These are phyloP conservation scores for Polypterus bichir DNA, from an alignment of 2,113 vertebrate species.

Conservation along the genomic window DNA sequence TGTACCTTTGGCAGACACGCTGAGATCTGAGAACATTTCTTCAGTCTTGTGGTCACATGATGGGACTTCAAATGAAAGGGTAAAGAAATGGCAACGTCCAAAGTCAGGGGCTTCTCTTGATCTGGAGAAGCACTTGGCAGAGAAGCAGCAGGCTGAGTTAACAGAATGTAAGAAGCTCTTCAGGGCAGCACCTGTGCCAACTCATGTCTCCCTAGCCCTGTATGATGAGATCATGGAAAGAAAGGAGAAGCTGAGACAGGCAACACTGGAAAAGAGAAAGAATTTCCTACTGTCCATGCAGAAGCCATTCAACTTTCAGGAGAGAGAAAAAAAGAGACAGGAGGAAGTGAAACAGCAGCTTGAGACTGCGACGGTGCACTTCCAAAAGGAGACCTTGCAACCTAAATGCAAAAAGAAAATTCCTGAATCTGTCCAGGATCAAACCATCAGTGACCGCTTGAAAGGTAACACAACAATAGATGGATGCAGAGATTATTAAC, in stretches of 20 bases:
- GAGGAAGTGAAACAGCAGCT: conserved; percentile 42
- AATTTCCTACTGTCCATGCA: conserved; percentile 66
- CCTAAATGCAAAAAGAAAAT: conserved; percentile 29
- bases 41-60: conserved; percentile 44
- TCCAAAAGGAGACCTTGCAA: conserved; percentile 31
- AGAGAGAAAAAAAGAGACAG: conserved; percentile 60
- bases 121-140: conserved; percentile 31
- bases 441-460: conserved; percentile 47
- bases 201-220: conserved; percentile 55
- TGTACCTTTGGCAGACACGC: conserved; percentile 19
- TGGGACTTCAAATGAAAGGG: conserved; percentile 21
- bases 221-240: conserved; percentile 61
- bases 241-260: conserved; percentile 56
- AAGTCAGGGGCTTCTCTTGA: conserved; percentile 42
- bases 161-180: conserved; percentile 79
- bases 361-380: conserved; percentile 24
- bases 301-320: conserved; percentile 75
- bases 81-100: conserved; percentile 37
- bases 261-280: conserved; percentile 60
- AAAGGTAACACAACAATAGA: conserved; percentile 47
- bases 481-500: no score
- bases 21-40: conserved; percentile 34
- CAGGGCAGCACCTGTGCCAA: conserved; percentile 63
- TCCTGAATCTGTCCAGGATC: conserved; percentile 46
- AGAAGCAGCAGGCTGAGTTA: conserved; percentile 55